Conservation (phyloP, 2,113 vertebrate species). For the Geothlypis trichas region DNA sequence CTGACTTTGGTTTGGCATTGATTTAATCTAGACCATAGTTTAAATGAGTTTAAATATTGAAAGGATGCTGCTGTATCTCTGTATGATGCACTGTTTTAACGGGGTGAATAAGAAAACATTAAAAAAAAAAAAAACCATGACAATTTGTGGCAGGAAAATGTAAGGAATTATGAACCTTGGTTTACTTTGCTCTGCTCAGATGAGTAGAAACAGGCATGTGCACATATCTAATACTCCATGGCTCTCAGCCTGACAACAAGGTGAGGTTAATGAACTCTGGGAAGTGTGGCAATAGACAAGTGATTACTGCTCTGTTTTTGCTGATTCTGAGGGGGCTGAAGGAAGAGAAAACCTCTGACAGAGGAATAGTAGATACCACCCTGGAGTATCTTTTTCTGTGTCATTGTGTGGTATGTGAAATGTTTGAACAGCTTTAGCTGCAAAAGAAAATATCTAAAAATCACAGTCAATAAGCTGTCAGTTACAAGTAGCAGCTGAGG, state of each 20-base stretch:
- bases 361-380: neutral
- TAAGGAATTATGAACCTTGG: neutral
- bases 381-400: neutral
- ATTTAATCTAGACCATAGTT: neutral
- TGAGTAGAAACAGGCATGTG: neutral
- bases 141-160: neutral
- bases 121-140: neutral
- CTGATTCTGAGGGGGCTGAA: neutral
- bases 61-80: neutral
- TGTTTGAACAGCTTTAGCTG: neutral
- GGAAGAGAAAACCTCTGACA: neutral
- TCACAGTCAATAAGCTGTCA: neutral
- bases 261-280: neutral
- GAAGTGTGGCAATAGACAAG: neutral
- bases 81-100: neutral
- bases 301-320: neutral
- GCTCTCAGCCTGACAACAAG: neutral
- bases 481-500: neutral
- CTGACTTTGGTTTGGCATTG: neutral
- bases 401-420: neutral
- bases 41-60: neutral
- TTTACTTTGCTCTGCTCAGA: neutral
- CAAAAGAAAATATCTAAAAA: neutral
- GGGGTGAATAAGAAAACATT: neutral
- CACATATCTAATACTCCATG: neutral